Base-by-base conservation (phyloP, 92 coral and sea anemone genomes). In the Diadumene lineata region DNA sequence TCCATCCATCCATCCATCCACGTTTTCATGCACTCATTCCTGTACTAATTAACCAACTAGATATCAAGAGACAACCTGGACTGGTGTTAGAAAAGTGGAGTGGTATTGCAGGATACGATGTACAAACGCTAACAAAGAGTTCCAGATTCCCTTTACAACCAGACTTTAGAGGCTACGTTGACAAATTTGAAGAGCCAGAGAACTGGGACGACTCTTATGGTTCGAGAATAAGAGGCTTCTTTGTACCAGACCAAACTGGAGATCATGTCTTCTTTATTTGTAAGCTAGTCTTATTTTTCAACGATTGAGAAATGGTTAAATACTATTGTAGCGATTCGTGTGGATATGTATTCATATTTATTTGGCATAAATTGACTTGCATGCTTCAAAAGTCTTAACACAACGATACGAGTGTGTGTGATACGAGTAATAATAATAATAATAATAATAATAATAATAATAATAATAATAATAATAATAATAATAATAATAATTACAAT, bases 121-220 rank as follows among this genome's bases (percentile, higher is more conserved):
- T 82, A 60, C 69, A 79, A 50, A 83, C 77, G 11, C 57, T 96
- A 56, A 72, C 82, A 13, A 68, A 82, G 3, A 79, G 94, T 70
- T 85, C 97, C 6, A 85, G 97, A 18, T 96, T 55, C 66, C 99
- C 99, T 6, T 60, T 71, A 1, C 71, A 90, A 67, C 97, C 99
- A 7, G 84, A 87, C 29, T 70, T 71, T 56, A 69, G 70, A 4
- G 65, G 77, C 2, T 69, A 83, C 60, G 66, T 81, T 1, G 73
- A 83, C 27, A 77, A 68, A 1, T 96, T 83, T 71, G 60, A 72
- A 11, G 96, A 96, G 58, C 97, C 99, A n/a, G 29, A 1, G 22
- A 77, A 96, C 68, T 85, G 97, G 88, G 99, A 96, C 10, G 96
- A 96, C 70, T 81, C 86, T 1, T 96, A 75, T 65, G 99, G 97